phyloP scores from a whole-genome alignment of 2,797 vertebrate genomes.

The Gadopsis bispinosus region DNA sequence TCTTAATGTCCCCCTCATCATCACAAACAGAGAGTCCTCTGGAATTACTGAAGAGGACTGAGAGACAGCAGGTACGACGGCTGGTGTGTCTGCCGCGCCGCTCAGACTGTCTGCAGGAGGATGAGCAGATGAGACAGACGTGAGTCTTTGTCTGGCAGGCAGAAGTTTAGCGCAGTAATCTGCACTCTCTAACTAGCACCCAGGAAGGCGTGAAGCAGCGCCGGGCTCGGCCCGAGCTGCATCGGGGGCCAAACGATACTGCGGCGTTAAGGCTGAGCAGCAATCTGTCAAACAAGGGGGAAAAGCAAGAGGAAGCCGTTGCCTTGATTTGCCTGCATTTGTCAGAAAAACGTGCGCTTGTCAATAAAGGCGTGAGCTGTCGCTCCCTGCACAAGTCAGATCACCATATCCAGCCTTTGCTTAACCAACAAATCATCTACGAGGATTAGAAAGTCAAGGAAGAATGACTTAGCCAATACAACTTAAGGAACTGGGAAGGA shows the following conservation, averaged over 20 bases:
- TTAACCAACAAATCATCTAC: not conserved
- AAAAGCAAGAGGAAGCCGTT: not conserved
- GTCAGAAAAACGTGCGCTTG: not conserved
- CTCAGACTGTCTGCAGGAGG: conserved; percentile 62
- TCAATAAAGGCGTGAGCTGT: not conserved
- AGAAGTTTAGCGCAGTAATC: conserved; percentile 58
- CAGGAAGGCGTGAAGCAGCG: not conserved
- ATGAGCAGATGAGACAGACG: conserved; percentile 20
- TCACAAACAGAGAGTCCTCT: conserved; percentile 17
- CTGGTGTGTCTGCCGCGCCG: conserved; percentile 30
- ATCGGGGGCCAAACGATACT: not conserved
- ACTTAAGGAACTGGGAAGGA: conserved; percentile 44
- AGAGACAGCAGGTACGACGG: conserved; percentile 47
- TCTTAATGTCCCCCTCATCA: conserved; percentile 26
- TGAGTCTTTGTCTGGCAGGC: conserved; percentile 42
- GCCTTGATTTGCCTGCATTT: not conserved
- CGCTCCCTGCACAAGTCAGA: not conserved
- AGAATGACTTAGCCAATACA: conserved; percentile 14
- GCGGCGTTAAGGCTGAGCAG: not conserved
- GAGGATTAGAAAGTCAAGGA: conserved; percentile 11
- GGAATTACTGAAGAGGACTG: conserved; percentile 52
- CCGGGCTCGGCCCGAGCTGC: not conserved
- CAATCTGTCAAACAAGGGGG: not conserved
- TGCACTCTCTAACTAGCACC: conserved; percentile 4
- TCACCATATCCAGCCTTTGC: not conserved